Percentiles rank a stretch among this genome's conserved stretches.
Evolutionary conservation across 2,113 vertebrate species (phyloP).

Genomic region (Tamias sibiricus): DNA sequence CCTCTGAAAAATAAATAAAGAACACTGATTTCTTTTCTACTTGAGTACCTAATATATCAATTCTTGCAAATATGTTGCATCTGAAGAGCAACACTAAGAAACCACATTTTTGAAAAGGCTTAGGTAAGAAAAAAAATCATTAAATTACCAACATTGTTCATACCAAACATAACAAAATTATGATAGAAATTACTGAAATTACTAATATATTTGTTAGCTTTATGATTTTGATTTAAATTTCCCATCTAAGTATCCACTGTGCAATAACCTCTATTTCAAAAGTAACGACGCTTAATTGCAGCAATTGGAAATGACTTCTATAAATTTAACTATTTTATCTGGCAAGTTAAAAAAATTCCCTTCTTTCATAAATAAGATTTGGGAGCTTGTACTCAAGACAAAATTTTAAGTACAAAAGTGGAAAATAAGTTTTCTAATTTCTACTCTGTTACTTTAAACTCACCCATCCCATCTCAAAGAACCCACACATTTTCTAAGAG

Average conservation of each 20-base stretch:
- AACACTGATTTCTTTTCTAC: conserved; percentile 73
- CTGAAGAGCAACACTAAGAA: conserved; percentile 42
- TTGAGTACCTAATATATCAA: conserved; percentile 37
- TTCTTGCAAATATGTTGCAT: conserved; percentile 46
- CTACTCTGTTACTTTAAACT: neutral
- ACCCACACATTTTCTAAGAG: neutral
- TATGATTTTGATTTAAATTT: conserved; percentile 45
- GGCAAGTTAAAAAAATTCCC: neutral
- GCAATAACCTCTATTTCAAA: conserved; percentile 27
- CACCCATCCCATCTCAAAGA: neutral
- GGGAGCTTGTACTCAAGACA: neutral
- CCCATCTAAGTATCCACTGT: neutral
- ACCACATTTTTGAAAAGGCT: neutral
- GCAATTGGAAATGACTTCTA: conserved; percentile 1
- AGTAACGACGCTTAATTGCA: conserved; percentile 34
- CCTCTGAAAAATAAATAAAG: conserved; percentile 90
- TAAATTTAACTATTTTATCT: conserved; percentile 36
- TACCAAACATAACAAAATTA: conserved; percentile 57
- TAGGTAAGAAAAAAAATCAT: neutral
- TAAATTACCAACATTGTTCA: neutral
- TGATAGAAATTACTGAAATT: neutral
- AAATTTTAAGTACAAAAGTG: conserved; percentile 11
- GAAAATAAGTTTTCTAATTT: conserved; percentile 29
- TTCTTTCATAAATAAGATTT: conserved; percentile 42
- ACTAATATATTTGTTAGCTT: neutral